Percentiles rank a stretch among this genome's conserved stretches.
These are phyloP conservation scores for Hartigia nigra DNA, from an alignment of 2,888 invertebrate species.

Conservation along the genomic window DNA sequence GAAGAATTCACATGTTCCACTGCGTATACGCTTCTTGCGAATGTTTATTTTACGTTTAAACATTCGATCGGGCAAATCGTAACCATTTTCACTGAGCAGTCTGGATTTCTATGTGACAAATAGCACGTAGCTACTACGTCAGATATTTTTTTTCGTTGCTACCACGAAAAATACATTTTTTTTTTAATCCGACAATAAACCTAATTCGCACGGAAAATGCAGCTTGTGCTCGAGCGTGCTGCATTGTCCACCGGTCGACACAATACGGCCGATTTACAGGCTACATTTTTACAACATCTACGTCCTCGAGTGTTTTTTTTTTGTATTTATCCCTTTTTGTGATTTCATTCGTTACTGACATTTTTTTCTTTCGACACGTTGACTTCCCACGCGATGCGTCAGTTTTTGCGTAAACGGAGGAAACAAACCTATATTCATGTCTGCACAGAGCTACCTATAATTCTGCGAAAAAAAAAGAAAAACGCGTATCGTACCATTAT, in stretches of 20 bases:
- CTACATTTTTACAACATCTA: constrained; percentile 59
- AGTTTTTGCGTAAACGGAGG: background rate
- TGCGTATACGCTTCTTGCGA: background rate
- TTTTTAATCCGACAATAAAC: constrained; percentile 34
- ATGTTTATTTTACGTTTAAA: background rate
- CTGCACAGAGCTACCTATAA: background rate
- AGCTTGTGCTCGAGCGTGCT: constrained; percentile 36
- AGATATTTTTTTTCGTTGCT: background rate
- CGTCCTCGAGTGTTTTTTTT: constrained; percentile 48
- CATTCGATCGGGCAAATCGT: background rate
- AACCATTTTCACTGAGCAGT: background rate
- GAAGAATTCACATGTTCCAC: background rate
- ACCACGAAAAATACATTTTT: constrained; percentile 21
- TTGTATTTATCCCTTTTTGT: constrained; percentile 22
- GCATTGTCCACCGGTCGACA: constrained; percentile 57
- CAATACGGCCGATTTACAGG: constrained; percentile 62
- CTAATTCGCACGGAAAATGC: constrained; percentile 30
- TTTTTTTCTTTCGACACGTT: background rate
- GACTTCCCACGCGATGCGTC: background rate
- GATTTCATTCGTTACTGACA: background rate
- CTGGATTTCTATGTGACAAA: background rate
- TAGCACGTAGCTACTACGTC: background rate
- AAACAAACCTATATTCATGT: background rate
- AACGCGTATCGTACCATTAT: background rate
- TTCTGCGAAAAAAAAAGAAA: background rate